Conservation (phyloP, 2,797 vertebrate species). For the Gymnodraco acuticeps region DNA sequence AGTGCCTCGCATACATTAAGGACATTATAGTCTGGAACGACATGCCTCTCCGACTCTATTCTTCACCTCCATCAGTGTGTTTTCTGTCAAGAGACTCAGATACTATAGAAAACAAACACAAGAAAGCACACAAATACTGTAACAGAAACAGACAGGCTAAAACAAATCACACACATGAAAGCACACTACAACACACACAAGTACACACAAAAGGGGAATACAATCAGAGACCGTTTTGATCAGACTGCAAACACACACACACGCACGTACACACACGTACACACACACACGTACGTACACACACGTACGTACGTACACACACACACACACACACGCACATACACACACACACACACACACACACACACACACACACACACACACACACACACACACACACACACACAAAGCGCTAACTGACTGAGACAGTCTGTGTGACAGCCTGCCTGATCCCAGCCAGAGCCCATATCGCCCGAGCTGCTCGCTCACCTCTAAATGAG, state of each 20-base stretch:
- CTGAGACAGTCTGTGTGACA: slow-evolving; percentile 69
- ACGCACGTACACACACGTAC: slow-evolving; percentile 10
- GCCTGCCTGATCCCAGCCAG: slow-evolving; percentile 65
- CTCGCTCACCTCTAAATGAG: slow-evolving; percentile 78
- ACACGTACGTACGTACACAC: slow-evolving; percentile 3
- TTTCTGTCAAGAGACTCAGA: slow-evolving; percentile 20
- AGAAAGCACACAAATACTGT: slow-evolving; percentile 11
- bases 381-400: slow-evolving; percentile 1
- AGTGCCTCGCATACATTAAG: slow-evolving; percentile 13
- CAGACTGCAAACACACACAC: slow-evolving; percentile 13
- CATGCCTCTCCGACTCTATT: slow-evolving; percentile 14
- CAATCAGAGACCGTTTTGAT: slow-evolving; percentile 37
- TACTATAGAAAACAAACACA: not conserved
- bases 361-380: slow-evolving; percentile 2
- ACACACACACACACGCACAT: slow-evolving; percentile 2
- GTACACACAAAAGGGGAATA: slow-evolving; percentile 8
- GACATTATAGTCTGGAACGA: slow-evolving; percentile 24
- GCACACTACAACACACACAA: slow-evolving; percentile 17
- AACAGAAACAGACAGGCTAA: slow-evolving; percentile 26
- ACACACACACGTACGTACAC: slow-evolving; percentile 1
- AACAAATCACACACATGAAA: slow-evolving; percentile 32
- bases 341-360: slow-evolving; percentile 3
- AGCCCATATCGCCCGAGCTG: slow-evolving; percentile 62
- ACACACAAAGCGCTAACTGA: slow-evolving; percentile 46
- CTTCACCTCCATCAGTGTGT: slow-evolving; percentile 8